Conservation (phyloP, 2,113 vertebrate genomes). For the Pangasianodon gigas region DNA sequence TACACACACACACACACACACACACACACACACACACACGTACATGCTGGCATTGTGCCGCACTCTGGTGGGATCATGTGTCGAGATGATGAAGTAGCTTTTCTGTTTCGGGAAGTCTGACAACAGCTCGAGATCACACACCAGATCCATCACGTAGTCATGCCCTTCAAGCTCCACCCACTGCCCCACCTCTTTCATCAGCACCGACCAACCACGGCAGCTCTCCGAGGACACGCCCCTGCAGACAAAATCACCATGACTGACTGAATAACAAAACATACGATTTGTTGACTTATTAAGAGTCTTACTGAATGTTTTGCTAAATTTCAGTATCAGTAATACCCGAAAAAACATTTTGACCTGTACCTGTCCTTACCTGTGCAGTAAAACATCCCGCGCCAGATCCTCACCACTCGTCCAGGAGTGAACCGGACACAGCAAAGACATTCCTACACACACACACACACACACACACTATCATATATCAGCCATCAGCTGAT, state of each 20-base stretch:
- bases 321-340: no score
- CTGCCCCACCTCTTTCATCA: slow-evolving; percentile 82
- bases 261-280: neutral
- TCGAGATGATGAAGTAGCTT: slow-evolving; percentile 87
- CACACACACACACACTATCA: neutral
- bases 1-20: slow-evolving; percentile 16
- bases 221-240: slow-evolving; percentile 81
- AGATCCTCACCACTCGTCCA: slow-evolving; percentile 93
- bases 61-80: slow-evolving; percentile 70
- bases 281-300: neutral
- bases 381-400: slow-evolving; percentile 83
- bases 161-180: slow-evolving; percentile 93
- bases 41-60: slow-evolving; percentile 77
- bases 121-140: slow-evolving; percentile 88
- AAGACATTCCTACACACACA: slow-evolving; percentile 76
- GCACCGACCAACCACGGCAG: slow-evolving; percentile 87
- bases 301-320: no score
- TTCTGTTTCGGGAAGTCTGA: slow-evolving; percentile 86
- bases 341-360: neutral
- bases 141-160: slow-evolving; percentile 88
- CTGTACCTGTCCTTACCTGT: slow-evolving; percentile 75
- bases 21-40: slow-evolving; percentile 49
- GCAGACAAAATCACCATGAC: neutral
- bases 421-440: slow-evolving; percentile 88
- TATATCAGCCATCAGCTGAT: neutral